Evolutionary conservation across 2,113 vertebrate genomes (phyloP).

Genomic region (Hippocampus zosterae): DNA sequence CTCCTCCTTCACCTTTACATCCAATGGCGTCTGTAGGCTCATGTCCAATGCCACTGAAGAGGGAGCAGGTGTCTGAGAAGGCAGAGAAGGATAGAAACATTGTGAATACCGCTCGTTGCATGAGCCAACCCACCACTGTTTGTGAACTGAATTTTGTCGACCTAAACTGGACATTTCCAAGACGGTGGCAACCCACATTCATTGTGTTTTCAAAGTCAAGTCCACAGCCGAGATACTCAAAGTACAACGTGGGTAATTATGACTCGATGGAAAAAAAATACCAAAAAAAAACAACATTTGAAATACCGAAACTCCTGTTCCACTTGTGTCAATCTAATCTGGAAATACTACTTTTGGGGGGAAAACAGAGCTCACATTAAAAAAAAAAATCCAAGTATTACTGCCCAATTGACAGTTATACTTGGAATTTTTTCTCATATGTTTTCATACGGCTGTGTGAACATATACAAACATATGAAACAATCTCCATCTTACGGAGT

Average conservation of each 20-base stretch:
- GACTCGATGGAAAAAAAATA: too few species aligned
- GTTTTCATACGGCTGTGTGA: background rate
- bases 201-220: too few species aligned
- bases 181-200: background rate
- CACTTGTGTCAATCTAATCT: too few species aligned
- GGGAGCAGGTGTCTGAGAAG: constrained; percentile 56
- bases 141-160: background rate
- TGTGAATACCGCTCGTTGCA: background rate
- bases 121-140: background rate
- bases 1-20: constrained; percentile 89
- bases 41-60: constrained; percentile 84
- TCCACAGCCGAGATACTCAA: background rate
- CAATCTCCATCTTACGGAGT: constrained; percentile 62
- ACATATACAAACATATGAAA: constrained; percentile 7
- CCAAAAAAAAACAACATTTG: too few species aligned
- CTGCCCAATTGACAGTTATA: too few species aligned
- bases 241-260: background rate
- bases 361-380: background rate
- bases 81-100: constrained; percentile 32
- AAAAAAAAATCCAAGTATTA: too few species aligned
- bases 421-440: background rate
- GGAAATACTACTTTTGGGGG: background rate
- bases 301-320: too few species aligned
- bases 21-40: constrained; percentile 84
- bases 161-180: background rate